These are phyloP conservation scores for Kuschelorhynchus macadamiae DNA, from an alignment of 2,888 invertebrate species.

Conservation along the genomic window DNA sequence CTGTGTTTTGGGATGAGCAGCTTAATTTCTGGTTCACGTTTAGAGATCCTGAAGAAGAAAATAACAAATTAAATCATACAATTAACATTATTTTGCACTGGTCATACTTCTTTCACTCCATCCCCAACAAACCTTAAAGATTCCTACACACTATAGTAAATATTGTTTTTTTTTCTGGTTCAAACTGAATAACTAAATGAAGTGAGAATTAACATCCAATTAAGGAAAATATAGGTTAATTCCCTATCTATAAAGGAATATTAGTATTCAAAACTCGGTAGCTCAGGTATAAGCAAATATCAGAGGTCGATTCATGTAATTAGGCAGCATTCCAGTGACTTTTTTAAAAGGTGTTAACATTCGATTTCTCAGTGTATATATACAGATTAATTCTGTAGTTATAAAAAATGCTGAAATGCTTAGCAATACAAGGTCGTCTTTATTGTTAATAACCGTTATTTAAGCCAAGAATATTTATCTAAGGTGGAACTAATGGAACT, in stretches of 20 bases:
- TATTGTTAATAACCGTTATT: not conserved
- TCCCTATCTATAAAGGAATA: not conserved
- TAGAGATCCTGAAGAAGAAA: too few species aligned
- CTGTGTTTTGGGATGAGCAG: too few species aligned
- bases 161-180: too few species aligned
- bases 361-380: slow-evolving; percentile 11
- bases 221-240: slow-evolving; percentile 16
- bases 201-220: not conserved
- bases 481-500: too few species aligned
- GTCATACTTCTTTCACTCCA: too few species aligned
- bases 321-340: slow-evolving; percentile 24
- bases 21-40: too few species aligned
- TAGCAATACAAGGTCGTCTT: not conserved
- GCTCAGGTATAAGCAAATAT: slow-evolving; percentile 23
- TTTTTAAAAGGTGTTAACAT: slow-evolving; percentile 24
- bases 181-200: too few species aligned
- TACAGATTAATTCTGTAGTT: slow-evolving; percentile 2
- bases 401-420: not conserved
- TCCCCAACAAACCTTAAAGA: too few species aligned
- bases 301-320: slow-evolving; percentile 26
- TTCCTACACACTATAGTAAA: too few species aligned
- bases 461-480: not conserved
- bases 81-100: too few species aligned
- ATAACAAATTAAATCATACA: too few species aligned
- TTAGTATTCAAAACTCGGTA: slow-evolving; percentile 15